A percentile compares a stretch with the other conserved stretches of the same genome.
Evolutionary conservation across 2,888 invertebrate species (phyloP).

Genomic region (Diploptera punctata): DNA sequence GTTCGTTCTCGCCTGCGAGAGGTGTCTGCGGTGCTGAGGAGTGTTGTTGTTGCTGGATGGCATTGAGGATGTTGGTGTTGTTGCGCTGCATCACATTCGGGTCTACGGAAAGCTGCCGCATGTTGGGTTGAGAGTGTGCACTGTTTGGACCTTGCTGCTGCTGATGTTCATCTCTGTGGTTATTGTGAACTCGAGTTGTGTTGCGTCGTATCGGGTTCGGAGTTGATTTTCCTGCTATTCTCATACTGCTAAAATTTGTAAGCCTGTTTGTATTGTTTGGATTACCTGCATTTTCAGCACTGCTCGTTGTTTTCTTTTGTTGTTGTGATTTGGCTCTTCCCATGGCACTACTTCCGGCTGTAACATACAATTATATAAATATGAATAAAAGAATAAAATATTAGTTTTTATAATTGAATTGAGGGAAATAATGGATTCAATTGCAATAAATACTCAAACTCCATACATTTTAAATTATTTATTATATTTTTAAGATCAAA

Average conservation of each 20-base stretch:
- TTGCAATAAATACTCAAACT: no score
- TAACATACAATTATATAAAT: no score
- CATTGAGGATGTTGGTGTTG: slow-evolving; percentile 23
- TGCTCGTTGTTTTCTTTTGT: not conserved
- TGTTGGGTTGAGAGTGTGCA: slow-evolving; percentile 34
- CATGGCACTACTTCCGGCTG: slow-evolving; percentile 25
- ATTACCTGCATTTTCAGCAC: not conserved
- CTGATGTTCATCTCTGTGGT: not conserved
- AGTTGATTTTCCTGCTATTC: slow-evolving; percentile 34
- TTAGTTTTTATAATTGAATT: no score
- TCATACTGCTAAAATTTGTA: slow-evolving; percentile 42
- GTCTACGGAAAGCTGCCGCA: slow-evolving; percentile 43
- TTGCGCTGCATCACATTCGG: slow-evolving; percentile 36
- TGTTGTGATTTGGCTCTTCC: slow-evolving; percentile 34
- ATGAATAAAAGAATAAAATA: no score
- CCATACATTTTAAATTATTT: no score
- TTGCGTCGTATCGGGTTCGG: slow-evolving; percentile 33
- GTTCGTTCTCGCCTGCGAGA: slow-evolving; percentile 21
- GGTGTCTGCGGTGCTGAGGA: slow-evolving; percentile 42
- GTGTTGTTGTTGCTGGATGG: slow-evolving; percentile 34
- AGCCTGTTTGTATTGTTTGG: slow-evolving; percentile 29
- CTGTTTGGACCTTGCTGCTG: slow-evolving; percentile 16
- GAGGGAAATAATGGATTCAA: no score
- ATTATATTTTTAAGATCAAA: no score
- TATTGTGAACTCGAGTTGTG: slow-evolving; percentile 32